Evolutionary conservation across 2,888 invertebrate genomes (phyloP), one percentile per base, ranked within the genome.

Genomic region (Mesochorus sp.): DNA sequence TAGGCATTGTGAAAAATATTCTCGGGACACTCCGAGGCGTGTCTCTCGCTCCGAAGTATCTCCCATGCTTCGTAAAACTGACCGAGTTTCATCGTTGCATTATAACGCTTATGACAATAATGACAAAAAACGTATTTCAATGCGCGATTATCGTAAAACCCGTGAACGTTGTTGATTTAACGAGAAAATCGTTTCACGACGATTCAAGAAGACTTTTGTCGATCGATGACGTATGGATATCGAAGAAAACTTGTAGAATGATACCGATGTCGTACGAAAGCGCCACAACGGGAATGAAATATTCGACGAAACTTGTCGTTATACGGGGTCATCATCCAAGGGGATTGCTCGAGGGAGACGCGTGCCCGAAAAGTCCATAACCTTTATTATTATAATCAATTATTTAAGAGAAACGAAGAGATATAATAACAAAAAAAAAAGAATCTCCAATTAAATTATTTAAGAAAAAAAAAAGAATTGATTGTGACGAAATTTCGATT

Each of bases 271-370:
- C 2, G 12, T 28, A 17, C 6, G 28, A 37, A 5, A 37, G 19
- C 37, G 17, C 1, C 2, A 53, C 24, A 26, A 39, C 10, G 28
- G 19, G 42, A n/a, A 34, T 14, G 31, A 19, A 17, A 28, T 53
- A 24, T 64, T 47, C 47, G 55, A 64, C 47, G 47, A 47, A 57
- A 31, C 6, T 51, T 14, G 0, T 26, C 51, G 51, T 42, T n/a
- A 37, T n/a, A n/a, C 34, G 49, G 3, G 26, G 37, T 59, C 57
- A 61, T 57, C 79, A 64, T 68, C 68, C 72, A 73, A 76, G 68
- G 44, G 21, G 76, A 66, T 62, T 53, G 76, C 67, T 49, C 53
- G 75, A 59, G 49, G 59, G 66, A 72, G 55, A 73, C 77, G 74
- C 71, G 76, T 70, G 74, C 42, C 70, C 14, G 17, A 1, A 6